A percentile compares a stretch with the other conserved stretches of the same genome.
phyloP scores from a whole-genome alignment of 2,888 invertebrate genomes.

The Congeria kusceri region DNA sequence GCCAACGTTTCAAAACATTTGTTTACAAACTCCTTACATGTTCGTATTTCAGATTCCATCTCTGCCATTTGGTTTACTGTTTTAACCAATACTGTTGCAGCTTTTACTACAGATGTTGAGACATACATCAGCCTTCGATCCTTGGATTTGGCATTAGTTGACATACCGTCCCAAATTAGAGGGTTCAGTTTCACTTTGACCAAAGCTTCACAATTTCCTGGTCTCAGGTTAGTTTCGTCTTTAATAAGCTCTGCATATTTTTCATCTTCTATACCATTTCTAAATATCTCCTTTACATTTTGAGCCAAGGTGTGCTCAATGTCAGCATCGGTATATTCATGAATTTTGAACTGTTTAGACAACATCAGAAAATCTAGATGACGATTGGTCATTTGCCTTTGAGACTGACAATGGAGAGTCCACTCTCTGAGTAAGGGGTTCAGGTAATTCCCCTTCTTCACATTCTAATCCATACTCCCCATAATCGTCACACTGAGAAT shows the following conservation, averaged over 20 bases:
- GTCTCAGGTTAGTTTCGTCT: conserved; percentile 7
- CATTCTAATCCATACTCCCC: too few species aligned
- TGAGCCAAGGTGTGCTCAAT: conserved; percentile 19
- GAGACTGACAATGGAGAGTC: too few species aligned
- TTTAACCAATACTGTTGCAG: conserved; percentile 14
- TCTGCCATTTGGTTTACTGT: conserved; percentile 5
- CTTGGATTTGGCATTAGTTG: neutral
- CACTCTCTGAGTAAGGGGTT: too few species aligned
- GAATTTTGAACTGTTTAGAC: conserved; percentile 8
- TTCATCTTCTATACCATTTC: conserved; percentile 33
- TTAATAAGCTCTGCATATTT: conserved; percentile 11
- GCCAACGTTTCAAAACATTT: conserved; percentile 7
- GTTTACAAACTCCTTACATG: neutral
- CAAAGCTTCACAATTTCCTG: conserved; percentile 22
- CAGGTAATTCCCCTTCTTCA: too few species aligned
- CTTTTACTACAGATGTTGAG: conserved; percentile 9
- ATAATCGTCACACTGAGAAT: too few species aligned
- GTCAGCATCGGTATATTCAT: neutral
- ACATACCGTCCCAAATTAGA: conserved; percentile 15
- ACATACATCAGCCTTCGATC: conserved; percentile 12
- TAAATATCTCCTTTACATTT: conserved; percentile 20
- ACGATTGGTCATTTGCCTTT: too few species aligned
- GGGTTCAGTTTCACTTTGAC: conserved; percentile 19
- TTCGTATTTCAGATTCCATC: conserved; percentile 3
- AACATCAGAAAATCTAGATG: neutral